Conservation (phyloP, 2,797 vertebrate species). For the Pseudotriccus pelzelni region DNA sequence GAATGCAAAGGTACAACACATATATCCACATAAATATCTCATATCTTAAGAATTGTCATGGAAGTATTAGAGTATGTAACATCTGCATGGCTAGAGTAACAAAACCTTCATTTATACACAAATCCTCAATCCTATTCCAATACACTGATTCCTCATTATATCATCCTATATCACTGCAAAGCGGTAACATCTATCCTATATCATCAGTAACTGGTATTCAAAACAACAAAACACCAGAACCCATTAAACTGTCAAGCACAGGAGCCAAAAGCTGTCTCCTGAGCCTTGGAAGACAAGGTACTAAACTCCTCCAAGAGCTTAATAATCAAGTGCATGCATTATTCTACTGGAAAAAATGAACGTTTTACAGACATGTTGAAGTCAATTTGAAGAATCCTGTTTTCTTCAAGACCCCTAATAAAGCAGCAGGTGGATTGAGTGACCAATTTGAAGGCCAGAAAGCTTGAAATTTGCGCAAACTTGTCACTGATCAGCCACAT, state of each 20-base stretch:
- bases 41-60: neutral
- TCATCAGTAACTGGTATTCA: neutral
- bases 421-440: neutral
- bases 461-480: neutral
- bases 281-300: neutral
- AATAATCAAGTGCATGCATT: neutral
- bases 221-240: neutral
- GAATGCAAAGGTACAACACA: neutral
- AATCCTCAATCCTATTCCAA: neutral
- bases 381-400: neutral
- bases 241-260: accelerated
- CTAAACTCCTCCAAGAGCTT: neutral
- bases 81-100: neutral
- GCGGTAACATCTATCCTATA: neutral
- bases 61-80: neutral
- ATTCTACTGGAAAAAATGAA: neutral
- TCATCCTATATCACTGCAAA: neutral
- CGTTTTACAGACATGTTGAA: neutral
- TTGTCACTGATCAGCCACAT: neutral
- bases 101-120: neutral
- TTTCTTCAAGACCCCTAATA: neutral
- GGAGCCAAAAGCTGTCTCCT: neutral
- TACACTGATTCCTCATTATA: neutral
- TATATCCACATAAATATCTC: neutral
- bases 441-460: neutral